Base-by-base conservation (phyloP, 2,113 vertebrate species). In the Fukomys damarensis region DNA sequence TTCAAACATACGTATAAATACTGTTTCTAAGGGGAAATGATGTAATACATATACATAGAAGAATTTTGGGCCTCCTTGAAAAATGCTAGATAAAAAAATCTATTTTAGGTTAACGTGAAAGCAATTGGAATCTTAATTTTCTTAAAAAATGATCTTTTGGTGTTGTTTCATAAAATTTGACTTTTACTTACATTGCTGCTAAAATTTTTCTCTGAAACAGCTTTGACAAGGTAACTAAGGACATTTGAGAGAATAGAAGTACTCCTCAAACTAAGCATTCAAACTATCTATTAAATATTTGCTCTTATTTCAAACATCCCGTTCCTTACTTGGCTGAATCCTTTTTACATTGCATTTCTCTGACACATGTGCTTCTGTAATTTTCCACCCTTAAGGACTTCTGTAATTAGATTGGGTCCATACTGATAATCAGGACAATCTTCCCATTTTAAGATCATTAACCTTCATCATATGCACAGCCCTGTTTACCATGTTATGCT, bases 161-260 rank as follows among this genome's bases (percentile, higher is more conserved):
- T 91, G 87, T 97, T 85, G 20, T 94, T 72, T 90, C 17, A 79
- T 97, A 95, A 90, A 85, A 92, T 80, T 90, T 93, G 49, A 91
- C 43, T 91, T 92, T 91, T 85, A 96, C 63, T 81, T 95, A 87
- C 85, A 30, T 56, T 91, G 13, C 30, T 89, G n/a, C 74, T 86
- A 72, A 83, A 90, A 61, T 10, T 70, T 46, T 86, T 83, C 56
- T 80, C 30, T 92, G 54, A 86, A 54, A 30, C 83, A 74, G 46
- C 17, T 32, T 94, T 49, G 46, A 35, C 28, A 43, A 43, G 56
- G 77, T 84, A 66, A 61, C 54, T 59, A 38, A 86, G 77, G 49
- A 92, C 12, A 32, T 92, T 89, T 95, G 52, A 2, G 17, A 14
- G 30, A 56, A n/a, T 16, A 87, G 70, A 80, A 88, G 63, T 26